These are phyloP conservation scores for Lomographa bimaculata DNA, from an alignment of 2,888 invertebrate species.

Conservation along the genomic window DNA sequence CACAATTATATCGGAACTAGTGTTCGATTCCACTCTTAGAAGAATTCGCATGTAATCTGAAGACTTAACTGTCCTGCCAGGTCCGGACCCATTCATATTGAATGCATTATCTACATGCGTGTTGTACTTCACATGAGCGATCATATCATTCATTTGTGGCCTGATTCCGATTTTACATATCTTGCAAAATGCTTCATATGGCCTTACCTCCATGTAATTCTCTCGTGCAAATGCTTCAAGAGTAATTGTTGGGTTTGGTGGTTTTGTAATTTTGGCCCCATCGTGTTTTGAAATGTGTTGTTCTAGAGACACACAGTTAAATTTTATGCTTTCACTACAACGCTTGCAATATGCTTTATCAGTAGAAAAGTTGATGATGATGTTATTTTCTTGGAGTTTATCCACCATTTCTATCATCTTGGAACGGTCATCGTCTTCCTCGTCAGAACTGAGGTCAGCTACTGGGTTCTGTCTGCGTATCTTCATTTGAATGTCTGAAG, in stretches of 20 bases:
- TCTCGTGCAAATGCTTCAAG: conserved; percentile 1
- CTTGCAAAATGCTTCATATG: conserved; percentile 2
- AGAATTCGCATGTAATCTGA: not conserved
- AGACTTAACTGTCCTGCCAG: not conserved
- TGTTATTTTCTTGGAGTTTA: conserved; percentile 40
- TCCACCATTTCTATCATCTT: conserved; percentile 16
- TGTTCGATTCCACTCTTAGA: conserved; percentile 1
- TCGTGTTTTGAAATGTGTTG: conserved; percentile 3
- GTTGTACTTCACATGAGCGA: not conserved
- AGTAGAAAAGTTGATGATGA: conserved; percentile 42
- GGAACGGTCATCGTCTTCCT: conserved; percentile 1
- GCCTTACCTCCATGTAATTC: conserved; percentile 2
- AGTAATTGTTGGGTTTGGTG: not conserved
- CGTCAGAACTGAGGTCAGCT: not conserved
- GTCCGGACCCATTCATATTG: not conserved
- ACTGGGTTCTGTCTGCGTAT: not conserved
- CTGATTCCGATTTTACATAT: not conserved
- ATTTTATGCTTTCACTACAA: conserved; percentile 2
- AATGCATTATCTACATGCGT: conserved; percentile 3
- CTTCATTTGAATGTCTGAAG: not conserved
- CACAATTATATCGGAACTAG: conserved; percentile 12
- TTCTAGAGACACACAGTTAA: conserved; percentile 1
- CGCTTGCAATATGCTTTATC: conserved; percentile 28
- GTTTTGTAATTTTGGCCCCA: not conserved
- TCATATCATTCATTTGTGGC: not conserved